Evolutionary conservation across 1,140 invertebrate species (phyloP), one percentile per base, ranked within the genome.

Genomic region (Onthophagus taurus): DNA sequence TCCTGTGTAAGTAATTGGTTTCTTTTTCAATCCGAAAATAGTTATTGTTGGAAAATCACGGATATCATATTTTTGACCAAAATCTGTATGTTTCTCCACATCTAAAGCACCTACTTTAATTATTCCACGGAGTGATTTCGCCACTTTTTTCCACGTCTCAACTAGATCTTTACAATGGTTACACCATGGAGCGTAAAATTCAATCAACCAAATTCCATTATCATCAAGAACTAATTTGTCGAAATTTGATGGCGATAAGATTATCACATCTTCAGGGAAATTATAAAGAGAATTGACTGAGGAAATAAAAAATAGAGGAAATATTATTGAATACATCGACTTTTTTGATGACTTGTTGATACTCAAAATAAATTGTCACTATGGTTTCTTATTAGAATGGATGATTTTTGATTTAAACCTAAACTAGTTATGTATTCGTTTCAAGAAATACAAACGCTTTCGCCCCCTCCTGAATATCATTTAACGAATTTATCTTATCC

Each of bases 31-130:
- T 3, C 80, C 85, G 64, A 97, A 97, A 8, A 97, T 81, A 67
- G 97, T 98, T 45, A 97, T 83, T 0, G 93, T 96, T n/a, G 94
- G 95, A 62, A 95, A 97, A 41, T 93, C 92, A 56, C 72, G 68
- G 31, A 98, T 78, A 36, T 79, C 78, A 70, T 80, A 97, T 59
- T 82, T 80, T 23, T 75, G 69, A 17, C 77, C 81, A 9, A 97
- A 59, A 8, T 81, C 78, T 54, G 83, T 80, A 56, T 97, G 81
- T 13, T 85, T 76, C 65, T 96, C 90, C 13, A 82, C 85, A 74
- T 97, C 82, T 0, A 97, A 79, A 4, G 85, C 89, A 33, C 89
- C 93, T 33, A 96, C 84, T 76, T 95, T 96, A 0, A 87, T 80
- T 13, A 96, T 69, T 45, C 92, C 93, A 78, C 86, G 90, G 0